A percentile compares a stretch with the other conserved stretches of the same genome.
phyloP scores from a whole-genome alignment of 2,113 vertebrate species.

The Galbula dea region DNA sequence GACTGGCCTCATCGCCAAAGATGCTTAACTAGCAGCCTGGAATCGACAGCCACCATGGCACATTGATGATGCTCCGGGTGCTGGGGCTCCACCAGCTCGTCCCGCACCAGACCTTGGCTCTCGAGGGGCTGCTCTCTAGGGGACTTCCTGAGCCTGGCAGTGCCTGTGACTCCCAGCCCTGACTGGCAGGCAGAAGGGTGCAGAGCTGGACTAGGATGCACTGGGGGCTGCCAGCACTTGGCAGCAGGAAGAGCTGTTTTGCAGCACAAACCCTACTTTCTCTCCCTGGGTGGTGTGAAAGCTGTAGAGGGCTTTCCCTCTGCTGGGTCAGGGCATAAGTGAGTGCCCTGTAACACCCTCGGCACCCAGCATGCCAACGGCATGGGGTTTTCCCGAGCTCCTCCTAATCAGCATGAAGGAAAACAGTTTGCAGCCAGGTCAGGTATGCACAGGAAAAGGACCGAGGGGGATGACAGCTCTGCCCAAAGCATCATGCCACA shows the following conservation, averaged over 20 bases:
- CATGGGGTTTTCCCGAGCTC: neutral
- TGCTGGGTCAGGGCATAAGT: fast-evolving
- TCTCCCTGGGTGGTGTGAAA: neutral
- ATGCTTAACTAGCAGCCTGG: neutral
- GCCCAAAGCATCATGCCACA: neutral
- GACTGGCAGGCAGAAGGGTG: neutral
- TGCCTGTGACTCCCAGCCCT: neutral
- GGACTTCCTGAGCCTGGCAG: neutral
- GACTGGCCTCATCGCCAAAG: neutral
- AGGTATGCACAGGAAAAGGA: neutral
- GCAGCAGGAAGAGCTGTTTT: conserved; percentile 18
- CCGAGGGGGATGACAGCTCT: neutral
- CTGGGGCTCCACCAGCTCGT: fast-evolving
- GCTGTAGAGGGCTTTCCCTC: neutral
- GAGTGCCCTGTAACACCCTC: neutral
- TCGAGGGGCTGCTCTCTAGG: neutral
- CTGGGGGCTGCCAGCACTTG: neutral
- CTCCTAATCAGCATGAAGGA: neutral
- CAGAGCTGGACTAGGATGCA: neutral
- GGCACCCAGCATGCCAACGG: neutral
- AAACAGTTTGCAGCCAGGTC: neutral
- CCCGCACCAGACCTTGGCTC: neutral
- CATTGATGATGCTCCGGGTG: neutral
- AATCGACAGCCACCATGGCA: neutral
- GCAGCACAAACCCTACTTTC: neutral